phyloP scores from a whole-genome alignment of 2,797 vertebrate species.

The Neosilurus hyrtlii region DNA sequence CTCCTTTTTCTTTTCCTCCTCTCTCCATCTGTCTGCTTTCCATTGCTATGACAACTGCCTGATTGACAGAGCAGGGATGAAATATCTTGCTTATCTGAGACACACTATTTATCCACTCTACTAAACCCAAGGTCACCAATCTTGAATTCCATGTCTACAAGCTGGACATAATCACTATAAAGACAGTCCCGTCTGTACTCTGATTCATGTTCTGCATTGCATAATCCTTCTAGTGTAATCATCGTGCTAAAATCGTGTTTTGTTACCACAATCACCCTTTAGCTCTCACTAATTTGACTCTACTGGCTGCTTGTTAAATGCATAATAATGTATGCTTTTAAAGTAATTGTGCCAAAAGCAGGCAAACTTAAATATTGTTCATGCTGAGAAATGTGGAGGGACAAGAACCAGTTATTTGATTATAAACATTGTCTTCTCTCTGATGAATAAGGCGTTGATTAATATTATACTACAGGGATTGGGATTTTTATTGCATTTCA shows the following conservation, averaged over 20 bases:
- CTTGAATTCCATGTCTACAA: constrained; percentile 1
- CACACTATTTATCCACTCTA: constrained; percentile 20
- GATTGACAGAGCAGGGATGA: constrained; percentile 36
- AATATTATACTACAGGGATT: no score
- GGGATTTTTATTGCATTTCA: not conserved
- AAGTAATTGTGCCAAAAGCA: constrained; percentile 6
- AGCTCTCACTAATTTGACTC: constrained; percentile 11
- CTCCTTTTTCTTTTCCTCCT: constrained; percentile 23
- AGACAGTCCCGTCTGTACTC: not conserved
- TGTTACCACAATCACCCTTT: not conserved
- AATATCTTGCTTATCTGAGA: constrained; percentile 22
- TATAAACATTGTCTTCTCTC: not conserved
- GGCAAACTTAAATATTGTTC: constrained; percentile 18
- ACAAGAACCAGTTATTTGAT: constrained; percentile 1
- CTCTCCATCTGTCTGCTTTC: constrained; percentile 21
- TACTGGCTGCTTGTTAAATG: constrained; percentile 9
- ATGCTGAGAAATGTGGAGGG: not conserved
- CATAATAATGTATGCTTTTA: constrained; percentile 17
- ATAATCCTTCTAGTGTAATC: not conserved
- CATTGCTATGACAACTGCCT: constrained; percentile 40
- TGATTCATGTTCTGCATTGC: not conserved
- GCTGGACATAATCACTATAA: not conserved
- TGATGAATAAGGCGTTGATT: constrained; percentile 14
- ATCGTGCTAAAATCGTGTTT: constrained; percentile 1
- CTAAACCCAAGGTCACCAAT: constrained; percentile 18